Percentiles rank a stretch among this genome's conserved stretches.
Evolutionary conservation across 2,888 invertebrate genomes (phyloP).

Genomic region (Spicauda simplicius): DNA sequence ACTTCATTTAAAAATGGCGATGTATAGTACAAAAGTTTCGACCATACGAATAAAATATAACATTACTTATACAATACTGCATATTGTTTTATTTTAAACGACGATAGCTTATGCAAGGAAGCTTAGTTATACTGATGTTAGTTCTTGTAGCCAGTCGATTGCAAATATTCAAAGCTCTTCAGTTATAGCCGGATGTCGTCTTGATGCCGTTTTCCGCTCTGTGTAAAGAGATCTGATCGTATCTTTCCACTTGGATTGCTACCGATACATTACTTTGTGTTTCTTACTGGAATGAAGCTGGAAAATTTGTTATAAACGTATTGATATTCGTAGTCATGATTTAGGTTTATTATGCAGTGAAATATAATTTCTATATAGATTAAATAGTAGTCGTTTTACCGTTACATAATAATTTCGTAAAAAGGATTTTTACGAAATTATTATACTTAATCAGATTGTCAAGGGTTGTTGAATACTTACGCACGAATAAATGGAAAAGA

Average conservation of each 20-base stretch:
- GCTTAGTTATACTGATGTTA: not conserved
- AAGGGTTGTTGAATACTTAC: too few species aligned
- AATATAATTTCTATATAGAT: too few species aligned
- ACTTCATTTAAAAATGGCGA: too few species aligned
- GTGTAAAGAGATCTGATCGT: slow-evolving; percentile 30
- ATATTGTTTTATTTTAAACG: not conserved
- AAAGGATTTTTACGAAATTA: too few species aligned
- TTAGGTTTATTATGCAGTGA: not conserved
- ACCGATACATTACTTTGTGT: not conserved
- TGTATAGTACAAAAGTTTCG: too few species aligned
- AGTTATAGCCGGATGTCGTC: slow-evolving; percentile 38
- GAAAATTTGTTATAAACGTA: not conserved
- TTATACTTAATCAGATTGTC: too few species aligned
- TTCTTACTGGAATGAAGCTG: not conserved
- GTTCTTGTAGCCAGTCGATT: slow-evolving; percentile 44
- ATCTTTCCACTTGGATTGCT: slow-evolving; percentile 16
- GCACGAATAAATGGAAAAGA: too few species aligned
- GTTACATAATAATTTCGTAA: too few species aligned
- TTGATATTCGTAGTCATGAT: not conserved
- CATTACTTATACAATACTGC: not conserved
- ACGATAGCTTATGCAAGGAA: not conserved
- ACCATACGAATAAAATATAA: too few species aligned
- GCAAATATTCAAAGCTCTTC: slow-evolving; percentile 46
- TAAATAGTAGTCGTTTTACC: too few species aligned
- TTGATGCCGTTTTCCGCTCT: slow-evolving; percentile 42